These are phyloP conservation scores for Drosophila oshimai DNA, from an alignment of 1,140 invertebrate genomes.

Conservation along the genomic window DNA sequence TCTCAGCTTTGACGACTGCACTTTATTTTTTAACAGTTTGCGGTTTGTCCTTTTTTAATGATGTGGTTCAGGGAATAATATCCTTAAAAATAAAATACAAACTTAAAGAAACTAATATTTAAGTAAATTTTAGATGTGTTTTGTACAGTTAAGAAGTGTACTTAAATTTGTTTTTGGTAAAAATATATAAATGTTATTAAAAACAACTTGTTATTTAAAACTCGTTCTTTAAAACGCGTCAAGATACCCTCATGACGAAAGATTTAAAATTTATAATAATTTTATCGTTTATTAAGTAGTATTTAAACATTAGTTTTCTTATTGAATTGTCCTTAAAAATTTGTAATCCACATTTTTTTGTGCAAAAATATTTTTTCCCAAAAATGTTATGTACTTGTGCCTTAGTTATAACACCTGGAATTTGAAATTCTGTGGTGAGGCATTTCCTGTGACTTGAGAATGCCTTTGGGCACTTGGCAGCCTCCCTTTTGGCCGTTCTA, in stretches of 20 bases:
- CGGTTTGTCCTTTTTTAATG: not conserved
- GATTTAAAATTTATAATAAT: no score
- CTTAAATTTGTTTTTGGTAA: no score
- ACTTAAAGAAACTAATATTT: not conserved
- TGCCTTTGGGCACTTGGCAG: conserved; percentile 22
- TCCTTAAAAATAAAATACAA: not conserved
- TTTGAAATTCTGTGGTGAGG: conserved; percentile 1
- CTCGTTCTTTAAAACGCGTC: no score
- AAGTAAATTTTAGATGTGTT: no score
- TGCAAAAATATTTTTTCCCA: not conserved
- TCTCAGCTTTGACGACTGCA: not conserved
- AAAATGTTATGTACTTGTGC: not conserved
- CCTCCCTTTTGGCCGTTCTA: not conserved
- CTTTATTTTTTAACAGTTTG: not conserved
- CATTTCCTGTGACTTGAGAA: conserved; percentile 7
- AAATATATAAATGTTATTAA: no score
- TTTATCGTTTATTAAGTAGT: no score
- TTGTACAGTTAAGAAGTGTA: no score
- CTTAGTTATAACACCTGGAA: conserved; percentile 14
- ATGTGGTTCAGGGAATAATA: not conserved
- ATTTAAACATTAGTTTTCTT: not conserved
- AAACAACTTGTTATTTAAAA: no score
- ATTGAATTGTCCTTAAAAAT: not conserved
- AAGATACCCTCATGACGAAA: no score
- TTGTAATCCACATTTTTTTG: not conserved